Percentiles rank a stretch among this genome's conserved stretches.
Conservation (phyloP, 2,888 invertebrate species). For the Callyntrura sp. region DNA sequence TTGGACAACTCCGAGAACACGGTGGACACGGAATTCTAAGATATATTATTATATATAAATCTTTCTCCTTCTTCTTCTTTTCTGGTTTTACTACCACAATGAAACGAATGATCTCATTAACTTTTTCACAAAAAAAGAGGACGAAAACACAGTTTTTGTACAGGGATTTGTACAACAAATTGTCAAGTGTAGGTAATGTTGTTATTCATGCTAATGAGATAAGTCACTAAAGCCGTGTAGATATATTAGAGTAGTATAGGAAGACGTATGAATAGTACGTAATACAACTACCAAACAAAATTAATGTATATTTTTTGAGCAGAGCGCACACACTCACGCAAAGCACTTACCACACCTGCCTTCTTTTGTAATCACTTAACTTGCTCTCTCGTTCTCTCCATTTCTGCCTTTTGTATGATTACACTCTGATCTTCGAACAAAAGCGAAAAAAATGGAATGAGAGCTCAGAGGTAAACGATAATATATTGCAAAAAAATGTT, state of each 20-base stretch:
- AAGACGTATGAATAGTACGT: background rate
- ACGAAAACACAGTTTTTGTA: conserved; percentile 23
- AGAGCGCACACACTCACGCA: conserved; percentile 44
- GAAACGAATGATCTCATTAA: conserved; percentile 75
- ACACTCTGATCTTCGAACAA: background rate
- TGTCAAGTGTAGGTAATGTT: background rate
- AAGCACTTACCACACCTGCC: conserved; percentile 60
- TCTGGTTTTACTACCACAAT: conserved; percentile 38
- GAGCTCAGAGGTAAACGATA: conserved; percentile 3
- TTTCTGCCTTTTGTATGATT: conserved; percentile 36
- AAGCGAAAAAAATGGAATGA: background rate
- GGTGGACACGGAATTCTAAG: conserved; percentile 75
- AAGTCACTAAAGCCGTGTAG: background rate
- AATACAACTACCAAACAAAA: background rate
- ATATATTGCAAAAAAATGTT: conserved; percentile 46
- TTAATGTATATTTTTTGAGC: conserved; percentile 44
- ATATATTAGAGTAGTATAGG: background rate
- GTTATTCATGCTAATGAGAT: background rate
- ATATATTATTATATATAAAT: no score
- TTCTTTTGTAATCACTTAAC: conserved; percentile 54
- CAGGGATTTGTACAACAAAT: conserved; percentile 46
- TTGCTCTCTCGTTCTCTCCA: conserved; percentile 17
- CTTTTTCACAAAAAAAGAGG: conserved; percentile 15
- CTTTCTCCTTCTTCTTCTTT: background rate
- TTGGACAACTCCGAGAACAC: conserved; percentile 76